Evolutionary conservation across 2,113 vertebrate species (phyloP), one percentile per base, ranked within the genome.

Genomic region (Junco hyemalis): DNA sequence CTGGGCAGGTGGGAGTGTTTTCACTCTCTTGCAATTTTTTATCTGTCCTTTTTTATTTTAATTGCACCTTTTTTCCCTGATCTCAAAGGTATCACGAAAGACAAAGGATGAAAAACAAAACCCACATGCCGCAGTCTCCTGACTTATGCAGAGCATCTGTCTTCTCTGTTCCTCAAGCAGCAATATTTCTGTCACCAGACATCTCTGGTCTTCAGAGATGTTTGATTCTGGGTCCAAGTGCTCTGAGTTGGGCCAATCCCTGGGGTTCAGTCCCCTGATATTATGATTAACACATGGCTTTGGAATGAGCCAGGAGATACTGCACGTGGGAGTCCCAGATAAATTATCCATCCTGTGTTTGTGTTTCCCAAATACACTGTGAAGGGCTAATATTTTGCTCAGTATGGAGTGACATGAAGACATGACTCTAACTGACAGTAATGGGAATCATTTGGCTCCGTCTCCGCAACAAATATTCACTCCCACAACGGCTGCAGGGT

Each of bases 331-430:
- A 66, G 33, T 38, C 68, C 56, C 56, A 81, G 57, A 70, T 82
- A 87, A 89, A 73, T 80, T 40, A 73, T 42, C 25, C 76, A 57
- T 82, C 54, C 54, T 51, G 59, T 21, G 0, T 47, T 85, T 14
- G 2, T 83, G 35, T 35, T 72, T 77, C 91, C 81, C 69, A 86
- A 85, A 47, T 44, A 42, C 70, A 14, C 48, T 72, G 22, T 35
- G 81, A 79, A 66, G 42, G 57, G 54, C 89, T 79, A 80, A 82
- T 95, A 90, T 82, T 94, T 85, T 88, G 26, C 59, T 83, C 71
- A 78, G 90, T 91, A 26, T 90, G 81, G 80, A 89, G 42, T n/a
- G 59, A 42, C 42, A 57, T 24, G 38, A 80, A 91, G 81, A 90
- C 54, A 81, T 60, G 71, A 90, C 81, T 91, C 44, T 86, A 35